A percentile compares a stretch with the other conserved stretches of the same genome.
phyloP scores from a whole-genome alignment of 2,797 vertebrate species.

The Spea hammondii region DNA sequence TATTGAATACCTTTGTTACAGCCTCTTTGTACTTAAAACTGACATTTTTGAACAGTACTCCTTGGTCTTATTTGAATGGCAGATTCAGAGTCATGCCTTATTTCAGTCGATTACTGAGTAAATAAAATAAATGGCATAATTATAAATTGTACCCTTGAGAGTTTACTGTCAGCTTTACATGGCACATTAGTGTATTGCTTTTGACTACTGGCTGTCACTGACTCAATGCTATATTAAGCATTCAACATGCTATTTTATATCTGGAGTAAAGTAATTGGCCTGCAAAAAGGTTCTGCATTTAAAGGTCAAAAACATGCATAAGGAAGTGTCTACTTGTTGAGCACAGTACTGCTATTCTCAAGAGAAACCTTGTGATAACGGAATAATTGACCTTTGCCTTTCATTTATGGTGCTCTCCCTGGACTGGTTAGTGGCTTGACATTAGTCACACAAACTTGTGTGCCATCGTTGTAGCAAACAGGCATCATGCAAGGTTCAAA shows the following conservation, averaged over 20 bases:
- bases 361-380: no score
- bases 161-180: not conserved
- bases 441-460: not conserved
- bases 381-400: not conserved
- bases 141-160: not conserved
- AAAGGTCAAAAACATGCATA: not conserved
- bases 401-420: not conserved
- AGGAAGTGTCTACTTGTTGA: no score
- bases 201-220: not conserved
- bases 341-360: no score
- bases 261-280: not conserved
- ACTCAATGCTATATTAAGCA: not conserved
- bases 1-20: not conserved
- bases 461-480: not conserved
- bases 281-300: not conserved
- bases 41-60: not conserved
- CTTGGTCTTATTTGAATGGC: constrained; percentile 3
- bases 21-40: not conserved
- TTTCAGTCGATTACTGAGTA: not conserved
- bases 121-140: constrained; percentile 8
- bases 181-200: not conserved
- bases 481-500: not conserved
- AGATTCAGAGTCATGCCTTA: not conserved
- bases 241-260: not conserved
- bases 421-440: not conserved